Percentiles rank a stretch among this genome's conserved stretches.
phyloP scores from a whole-genome alignment of 2,888 invertebrate species.

The Ormia ochracea region DNA sequence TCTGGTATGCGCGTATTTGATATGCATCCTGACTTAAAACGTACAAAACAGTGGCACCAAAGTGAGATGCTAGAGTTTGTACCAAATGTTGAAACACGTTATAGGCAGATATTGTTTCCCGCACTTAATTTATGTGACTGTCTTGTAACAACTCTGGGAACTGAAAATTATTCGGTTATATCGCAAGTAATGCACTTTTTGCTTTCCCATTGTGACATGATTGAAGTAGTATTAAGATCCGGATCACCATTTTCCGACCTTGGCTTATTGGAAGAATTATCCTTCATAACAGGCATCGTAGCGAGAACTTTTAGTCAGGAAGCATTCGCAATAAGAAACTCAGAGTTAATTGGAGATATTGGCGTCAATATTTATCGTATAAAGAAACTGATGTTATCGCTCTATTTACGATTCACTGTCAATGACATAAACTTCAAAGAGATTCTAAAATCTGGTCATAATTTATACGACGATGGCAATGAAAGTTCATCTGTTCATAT shows the following conservation, averaged over 20 bases:
- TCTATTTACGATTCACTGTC: slow-evolving; percentile 84
- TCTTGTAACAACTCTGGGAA: slow-evolving; percentile 87
- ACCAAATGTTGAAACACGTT: slow-evolving; percentile 83
- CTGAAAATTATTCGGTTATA: slow-evolving; percentile 88
- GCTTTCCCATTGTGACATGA: slow-evolving; percentile 87
- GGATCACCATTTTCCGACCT: slow-evolving; percentile 82
- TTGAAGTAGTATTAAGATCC: slow-evolving; percentile 86
- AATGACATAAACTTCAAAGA: slow-evolving; percentile 75
- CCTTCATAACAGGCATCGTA: slow-evolving; percentile 86
- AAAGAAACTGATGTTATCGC: slow-evolving; percentile 85
- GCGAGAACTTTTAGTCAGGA: slow-evolving; percentile 82
- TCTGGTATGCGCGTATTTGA: slow-evolving; percentile 84
- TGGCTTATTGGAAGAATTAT: slow-evolving; percentile 84
- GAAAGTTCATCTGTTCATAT: slow-evolving; percentile 76
- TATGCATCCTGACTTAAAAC: slow-evolving; percentile 83
- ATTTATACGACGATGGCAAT: slow-evolving; percentile 64
- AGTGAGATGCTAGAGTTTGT: slow-evolving; percentile 76
- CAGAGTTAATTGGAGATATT: slow-evolving; percentile 77
- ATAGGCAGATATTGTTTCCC: slow-evolving; percentile 89
- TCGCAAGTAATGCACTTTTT: slow-evolving; percentile 88
- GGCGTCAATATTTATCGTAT: slow-evolving; percentile 82
- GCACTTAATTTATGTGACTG: slow-evolving; percentile 89
- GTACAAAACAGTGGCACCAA: slow-evolving; percentile 65
- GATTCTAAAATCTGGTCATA: slow-evolving; percentile 70
- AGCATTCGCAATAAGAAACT: slow-evolving; percentile 63